Conservation (phyloP, 2,888 invertebrate species). For the Strigamia transsilvanica region DNA sequence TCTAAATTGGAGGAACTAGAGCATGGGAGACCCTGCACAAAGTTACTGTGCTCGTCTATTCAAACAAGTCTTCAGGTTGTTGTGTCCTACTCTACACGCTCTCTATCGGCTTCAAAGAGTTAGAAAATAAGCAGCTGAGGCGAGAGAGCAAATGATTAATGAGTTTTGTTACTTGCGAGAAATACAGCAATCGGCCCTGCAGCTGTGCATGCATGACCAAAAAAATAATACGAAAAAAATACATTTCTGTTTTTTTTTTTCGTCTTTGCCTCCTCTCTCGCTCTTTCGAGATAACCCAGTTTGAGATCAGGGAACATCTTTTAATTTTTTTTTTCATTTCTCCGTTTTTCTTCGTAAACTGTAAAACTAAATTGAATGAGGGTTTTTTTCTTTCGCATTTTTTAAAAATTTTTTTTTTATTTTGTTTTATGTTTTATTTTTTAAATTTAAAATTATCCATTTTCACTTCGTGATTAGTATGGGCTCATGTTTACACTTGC, state of each 20-base stretch:
- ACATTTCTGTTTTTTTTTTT: neutral
- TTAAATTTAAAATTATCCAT: constrained; percentile 3
- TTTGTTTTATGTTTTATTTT: neutral
- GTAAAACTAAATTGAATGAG: neutral
- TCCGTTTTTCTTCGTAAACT: neutral
- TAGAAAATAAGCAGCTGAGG: constrained; percentile 24
- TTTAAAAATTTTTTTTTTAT: neutral
- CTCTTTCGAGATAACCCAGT: constrained; percentile 12
- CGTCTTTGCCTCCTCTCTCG: neutral
- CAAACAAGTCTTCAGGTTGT: constrained; percentile 39
- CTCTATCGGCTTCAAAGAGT: constrained; percentile 15
- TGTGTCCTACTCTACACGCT: constrained; percentile 2
- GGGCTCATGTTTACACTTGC: constrained; percentile 31
- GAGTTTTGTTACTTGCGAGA: constrained; percentile 33
- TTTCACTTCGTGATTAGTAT: constrained; percentile 25
- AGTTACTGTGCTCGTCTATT: constrained; percentile 42
- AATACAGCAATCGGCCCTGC: constrained; percentile 41
- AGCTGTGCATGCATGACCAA: constrained; percentile 30
- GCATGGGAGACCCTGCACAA: constrained; percentile 17
- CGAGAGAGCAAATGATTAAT: constrained; percentile 42
- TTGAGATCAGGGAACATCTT: constrained; percentile 7
- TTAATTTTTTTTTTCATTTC: neutral
- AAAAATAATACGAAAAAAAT: neutral
- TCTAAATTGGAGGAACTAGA: constrained; percentile 17
- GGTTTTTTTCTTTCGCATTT: neutral